A percentile compares a stretch with the other conserved stretches of the same genome.
Conservation (phyloP, 2,888 invertebrate genomes). For the Amphimallon solstitiale region DNA sequence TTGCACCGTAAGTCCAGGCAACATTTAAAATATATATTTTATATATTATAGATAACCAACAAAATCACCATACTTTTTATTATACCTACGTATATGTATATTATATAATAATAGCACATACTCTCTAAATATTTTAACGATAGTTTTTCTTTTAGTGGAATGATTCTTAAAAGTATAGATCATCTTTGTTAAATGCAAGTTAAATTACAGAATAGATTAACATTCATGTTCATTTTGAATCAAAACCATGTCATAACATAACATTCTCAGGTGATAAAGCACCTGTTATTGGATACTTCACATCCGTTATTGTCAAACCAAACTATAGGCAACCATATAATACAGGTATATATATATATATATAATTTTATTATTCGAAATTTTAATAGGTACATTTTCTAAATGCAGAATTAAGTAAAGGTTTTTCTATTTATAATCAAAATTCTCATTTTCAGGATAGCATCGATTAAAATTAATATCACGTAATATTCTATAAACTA, state of each 20-base stretch:
- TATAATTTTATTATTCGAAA: no score
- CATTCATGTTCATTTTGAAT: slow-evolving; percentile 4
- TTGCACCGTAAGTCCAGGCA: slow-evolving; percentile 61
- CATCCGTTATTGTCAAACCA: no score
- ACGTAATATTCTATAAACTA: no score
- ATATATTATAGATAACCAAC: slow-evolving; percentile 33
- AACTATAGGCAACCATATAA: no score
- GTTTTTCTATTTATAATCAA: no score
- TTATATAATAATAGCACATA: slow-evolving; percentile 21
- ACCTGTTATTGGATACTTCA: no score
- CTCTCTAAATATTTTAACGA: slow-evolving; percentile 12
- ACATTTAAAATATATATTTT: slow-evolving; percentile 39
- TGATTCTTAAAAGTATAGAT: slow-evolving; percentile 6
- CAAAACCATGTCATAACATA: not conserved
- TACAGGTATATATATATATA: no score
- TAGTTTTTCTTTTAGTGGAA: slow-evolving; percentile 4
- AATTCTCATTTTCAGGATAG: no score
- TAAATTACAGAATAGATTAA: slow-evolving; percentile 6
- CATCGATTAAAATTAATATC: no score
- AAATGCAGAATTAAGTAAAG: no score
- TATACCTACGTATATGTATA: slow-evolving; percentile 3
- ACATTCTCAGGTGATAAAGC: not conserved
- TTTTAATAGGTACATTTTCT: no score
- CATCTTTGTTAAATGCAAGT: slow-evolving; percentile 10
- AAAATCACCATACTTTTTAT: slow-evolving; percentile 28